Evolutionary conservation across 2,113 vertebrate species (phyloP), one percentile per base, ranked within the genome.

Genomic region (Agapornis roseicollis): DNA sequence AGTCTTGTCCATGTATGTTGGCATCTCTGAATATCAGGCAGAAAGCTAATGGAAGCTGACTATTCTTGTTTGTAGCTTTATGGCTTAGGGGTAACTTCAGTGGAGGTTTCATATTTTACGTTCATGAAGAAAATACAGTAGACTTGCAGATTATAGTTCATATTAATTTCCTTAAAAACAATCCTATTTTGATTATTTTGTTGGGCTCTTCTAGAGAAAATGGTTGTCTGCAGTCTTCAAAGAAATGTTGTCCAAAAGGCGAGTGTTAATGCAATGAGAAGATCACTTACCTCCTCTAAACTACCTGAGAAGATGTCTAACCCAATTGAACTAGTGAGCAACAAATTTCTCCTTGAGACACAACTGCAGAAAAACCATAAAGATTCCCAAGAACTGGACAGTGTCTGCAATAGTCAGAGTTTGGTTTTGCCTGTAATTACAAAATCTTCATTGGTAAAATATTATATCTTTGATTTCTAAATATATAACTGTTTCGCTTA

Each of bases 371-470:
- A 96, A 64, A 37, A 42, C 39, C 73, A 10, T 12, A 61, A 74
- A n/a, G 56, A 73, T 68, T 87, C 88, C 15, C 83, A 65, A 10
- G 79, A 71, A 9, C 66, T 56, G 55, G 86, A 53, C 41, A 83
- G 76, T 31, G 39, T 27, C 56, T 85, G 92, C 44, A 64, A 9
- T 2, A 92, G 6, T 2, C 63, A 74, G 56, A 88, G 70, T 23
- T 70, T 49, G 65, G 56, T 44, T 88, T 72, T 91, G 56, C 66
- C 95, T 85, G 68, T 27, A 55, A 52, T 79, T 70, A 50, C 52
- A 16, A 69, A 93, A 33, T 58, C 85, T 37, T 85, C 89, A 84
- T 53, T 33, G 95, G 97, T 98, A 97, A 97, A 88, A 85, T 39
- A 10, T 37, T 50, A 4, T 66, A n/a, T 35, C 14, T 68, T 89